Conservation (phyloP, 1,140 invertebrate species). For the Octopus sinensis region DNA sequence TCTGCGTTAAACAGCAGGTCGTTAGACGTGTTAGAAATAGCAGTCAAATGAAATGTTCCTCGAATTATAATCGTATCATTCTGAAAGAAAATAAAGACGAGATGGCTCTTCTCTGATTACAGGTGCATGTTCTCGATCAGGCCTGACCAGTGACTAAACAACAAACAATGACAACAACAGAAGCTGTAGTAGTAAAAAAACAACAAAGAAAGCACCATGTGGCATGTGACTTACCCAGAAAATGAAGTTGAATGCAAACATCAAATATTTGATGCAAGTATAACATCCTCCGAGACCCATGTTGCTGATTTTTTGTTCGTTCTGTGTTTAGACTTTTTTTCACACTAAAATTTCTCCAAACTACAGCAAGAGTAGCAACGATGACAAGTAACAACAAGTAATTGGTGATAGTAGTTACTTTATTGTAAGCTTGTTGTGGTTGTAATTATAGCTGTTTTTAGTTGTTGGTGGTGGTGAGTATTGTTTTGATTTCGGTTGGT, state of each 20-base stretch:
- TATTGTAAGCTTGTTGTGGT: not conserved
- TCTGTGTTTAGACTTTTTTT: not conserved
- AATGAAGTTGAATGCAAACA: slow-evolving; percentile 58
- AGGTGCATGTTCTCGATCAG: too few relatives aligned
- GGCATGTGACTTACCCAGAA: slow-evolving; percentile 53
- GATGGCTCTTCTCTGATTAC: too few relatives aligned
- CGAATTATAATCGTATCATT: too few relatives aligned
- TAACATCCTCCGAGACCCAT: slow-evolving; percentile 55
- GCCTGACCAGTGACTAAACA: too few relatives aligned
- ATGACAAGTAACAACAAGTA: slow-evolving; percentile 8
- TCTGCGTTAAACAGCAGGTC: too few relatives aligned
- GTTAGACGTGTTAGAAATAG: too few relatives aligned
- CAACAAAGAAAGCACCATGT: not conserved
- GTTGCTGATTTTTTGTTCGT: not conserved
- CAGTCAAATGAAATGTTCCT: too few relatives aligned
- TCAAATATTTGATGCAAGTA: slow-evolving; percentile 57
- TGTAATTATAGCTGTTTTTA: not conserved
- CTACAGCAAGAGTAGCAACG: not conserved
- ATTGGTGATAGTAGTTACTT: not conserved
- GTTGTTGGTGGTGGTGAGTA: not conserved
- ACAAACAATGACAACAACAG: too few relatives aligned
- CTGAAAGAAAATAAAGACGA: too few relatives aligned
- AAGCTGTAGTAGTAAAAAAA: not conserved
- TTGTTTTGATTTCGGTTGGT: too few relatives aligned
- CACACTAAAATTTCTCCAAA: not conserved